A percentile compares a stretch with the other conserved stretches of the same genome.
Conservation (phyloP, 2,113 vertebrate species). For the Aspidoscelis tigris region DNA sequence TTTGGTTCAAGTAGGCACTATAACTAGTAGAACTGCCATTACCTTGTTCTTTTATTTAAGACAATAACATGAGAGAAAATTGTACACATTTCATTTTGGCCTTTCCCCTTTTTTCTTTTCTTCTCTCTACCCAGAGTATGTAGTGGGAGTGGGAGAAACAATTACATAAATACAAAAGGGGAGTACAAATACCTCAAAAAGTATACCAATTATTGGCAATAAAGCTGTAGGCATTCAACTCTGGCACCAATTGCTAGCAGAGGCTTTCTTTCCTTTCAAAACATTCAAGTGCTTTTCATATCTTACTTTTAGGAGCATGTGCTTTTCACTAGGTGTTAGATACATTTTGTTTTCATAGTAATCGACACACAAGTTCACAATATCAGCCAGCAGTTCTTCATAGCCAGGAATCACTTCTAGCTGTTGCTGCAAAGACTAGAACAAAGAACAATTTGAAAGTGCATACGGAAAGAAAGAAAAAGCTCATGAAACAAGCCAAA, state of each 20-base stretch:
- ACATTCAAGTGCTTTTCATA: background rate
- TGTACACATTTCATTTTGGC: background rate
- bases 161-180: background rate
- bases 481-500: background rate
- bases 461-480: background rate
- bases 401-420: slow-evolving; percentile 95
- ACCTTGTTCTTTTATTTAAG: slow-evolving; percentile 15
- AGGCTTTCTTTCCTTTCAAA: background rate
- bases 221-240: background rate
- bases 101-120: background rate
- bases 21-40: background rate
- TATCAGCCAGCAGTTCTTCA: slow-evolving; percentile 96
- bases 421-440: slow-evolving; percentile 95
- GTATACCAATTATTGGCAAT: slow-evolving; percentile 5
- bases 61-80: slow-evolving; percentile 18
- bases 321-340: slow-evolving; percentile 94
- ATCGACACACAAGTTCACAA: slow-evolving; percentile 95
- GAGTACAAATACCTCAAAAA: background rate
- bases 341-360: slow-evolving; percentile 99
- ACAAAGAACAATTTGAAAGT: slow-evolving; percentile 6
- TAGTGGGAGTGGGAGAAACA: background rate
- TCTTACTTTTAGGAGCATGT: slow-evolving; percentile 95
- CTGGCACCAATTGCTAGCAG: background rate
- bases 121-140: slow-evolving; percentile 6
- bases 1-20: slow-evolving; percentile 11